Conservation (phyloP, 2,888 invertebrate species). For the Mesoligia furuncula region DNA sequence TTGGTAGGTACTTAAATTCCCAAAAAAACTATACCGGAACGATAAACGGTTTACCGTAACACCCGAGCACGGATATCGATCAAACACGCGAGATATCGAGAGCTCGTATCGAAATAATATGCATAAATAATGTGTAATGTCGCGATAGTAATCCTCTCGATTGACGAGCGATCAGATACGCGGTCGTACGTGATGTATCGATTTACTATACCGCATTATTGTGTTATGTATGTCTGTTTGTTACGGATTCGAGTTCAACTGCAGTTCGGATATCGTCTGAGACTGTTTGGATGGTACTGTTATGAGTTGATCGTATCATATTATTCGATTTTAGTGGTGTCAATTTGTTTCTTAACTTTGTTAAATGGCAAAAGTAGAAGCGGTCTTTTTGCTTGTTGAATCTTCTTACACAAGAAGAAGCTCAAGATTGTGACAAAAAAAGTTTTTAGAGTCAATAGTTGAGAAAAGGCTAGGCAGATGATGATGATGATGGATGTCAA, state of each 20-base stretch:
- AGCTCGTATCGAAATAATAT: slow-evolving; percentile 69
- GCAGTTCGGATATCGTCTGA: slow-evolving; percentile 29
- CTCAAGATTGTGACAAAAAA: neutral
- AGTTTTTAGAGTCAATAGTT: too few relatives aligned
- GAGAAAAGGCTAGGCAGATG: too few relatives aligned
- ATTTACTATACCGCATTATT: slow-evolving; percentile 70
- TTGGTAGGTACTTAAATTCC: neutral
- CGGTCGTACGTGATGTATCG: slow-evolving; percentile 71
- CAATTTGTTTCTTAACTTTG: neutral
- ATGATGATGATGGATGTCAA: neutral
- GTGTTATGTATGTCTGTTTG: slow-evolving; percentile 63
- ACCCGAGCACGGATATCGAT: slow-evolving; percentile 37
- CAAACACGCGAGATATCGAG: slow-evolving; percentile 48
- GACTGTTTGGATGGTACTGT: slow-evolving; percentile 36
- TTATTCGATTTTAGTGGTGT: neutral
- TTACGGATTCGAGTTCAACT: slow-evolving; percentile 52
- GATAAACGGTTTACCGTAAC: slow-evolving; percentile 23
- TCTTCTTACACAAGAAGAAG: neutral
- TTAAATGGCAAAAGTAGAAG: neutral
- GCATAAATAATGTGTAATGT: slow-evolving; percentile 71
- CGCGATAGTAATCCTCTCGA: slow-evolving; percentile 67
- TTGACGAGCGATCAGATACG: slow-evolving; percentile 74
- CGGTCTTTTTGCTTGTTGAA: neutral
- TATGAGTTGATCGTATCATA: slow-evolving; percentile 4
- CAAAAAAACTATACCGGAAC: neutral